Percentiles rank a stretch among this genome's conserved stretches.
Conservation (phyloP, 2,888 invertebrate genomes). For the Zonitis immaculata region DNA sequence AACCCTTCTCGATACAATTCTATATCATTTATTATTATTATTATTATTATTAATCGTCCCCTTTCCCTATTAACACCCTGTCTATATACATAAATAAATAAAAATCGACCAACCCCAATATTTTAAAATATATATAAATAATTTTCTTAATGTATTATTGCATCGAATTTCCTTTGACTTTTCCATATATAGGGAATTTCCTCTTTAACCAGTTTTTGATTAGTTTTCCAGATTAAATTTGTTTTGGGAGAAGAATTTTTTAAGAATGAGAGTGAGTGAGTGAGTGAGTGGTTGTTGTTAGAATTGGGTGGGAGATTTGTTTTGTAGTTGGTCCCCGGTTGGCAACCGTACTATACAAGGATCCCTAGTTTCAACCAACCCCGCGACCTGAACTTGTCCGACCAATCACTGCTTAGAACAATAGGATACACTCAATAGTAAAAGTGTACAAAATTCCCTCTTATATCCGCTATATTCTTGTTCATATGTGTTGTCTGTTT, state of each 20-base stretch:
- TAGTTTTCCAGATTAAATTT: neutral
- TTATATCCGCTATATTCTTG: too few species aligned
- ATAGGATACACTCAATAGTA: constrained; percentile 47
- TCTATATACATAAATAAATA: too few species aligned
- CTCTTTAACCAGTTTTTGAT: neutral
- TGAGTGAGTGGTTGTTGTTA: neutral
- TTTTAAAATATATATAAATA: constrained; percentile 7
- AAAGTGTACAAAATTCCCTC: constrained; percentile 29
- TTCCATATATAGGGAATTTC: neutral
- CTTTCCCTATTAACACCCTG: constrained; percentile 5
- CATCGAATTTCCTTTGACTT: neutral
- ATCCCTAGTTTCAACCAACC: constrained; percentile 33
- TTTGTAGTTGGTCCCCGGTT: constrained; percentile 12
- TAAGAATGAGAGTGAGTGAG: neutral
- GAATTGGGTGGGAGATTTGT: constrained; percentile 14
- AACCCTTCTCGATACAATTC: neutral
- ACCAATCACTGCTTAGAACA: constrained; percentile 51
- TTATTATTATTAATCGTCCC: constrained; percentile 5
- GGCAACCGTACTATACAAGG: constrained; percentile 13
- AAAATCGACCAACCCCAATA: constrained; percentile 14
- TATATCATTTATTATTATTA: neutral
- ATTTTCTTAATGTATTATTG: constrained; percentile 17
- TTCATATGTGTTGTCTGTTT: too few species aligned
- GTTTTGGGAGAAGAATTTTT: neutral
- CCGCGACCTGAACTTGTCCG: constrained; percentile 45